Evolutionary conservation across 2,888 invertebrate genomes (phyloP).

Genomic region (Mimas tiliae): DNA sequence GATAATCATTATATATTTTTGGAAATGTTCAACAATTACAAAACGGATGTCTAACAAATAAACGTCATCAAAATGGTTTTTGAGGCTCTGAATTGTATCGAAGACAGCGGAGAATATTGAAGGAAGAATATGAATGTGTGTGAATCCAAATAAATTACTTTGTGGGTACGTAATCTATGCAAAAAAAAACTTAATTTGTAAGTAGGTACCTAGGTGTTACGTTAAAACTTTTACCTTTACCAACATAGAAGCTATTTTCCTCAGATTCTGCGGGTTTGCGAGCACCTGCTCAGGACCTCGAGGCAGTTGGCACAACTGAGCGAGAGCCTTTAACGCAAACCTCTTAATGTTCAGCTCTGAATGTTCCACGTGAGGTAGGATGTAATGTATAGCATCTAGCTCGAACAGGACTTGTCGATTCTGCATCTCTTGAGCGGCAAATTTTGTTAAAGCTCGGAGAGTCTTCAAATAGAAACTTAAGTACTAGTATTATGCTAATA

Average conservation of each 20-base stretch:
- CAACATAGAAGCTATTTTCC: constrained; percentile 69
- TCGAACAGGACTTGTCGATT: constrained; percentile 66
- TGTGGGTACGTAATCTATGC: too few species aligned
- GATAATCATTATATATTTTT: too few species aligned
- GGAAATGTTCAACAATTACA: neutral
- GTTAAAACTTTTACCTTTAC: constrained; percentile 53
- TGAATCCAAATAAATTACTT: too few species aligned
- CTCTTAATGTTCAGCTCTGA: constrained; percentile 70
- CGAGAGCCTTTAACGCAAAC: constrained; percentile 81
- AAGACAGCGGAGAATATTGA: too few species aligned
- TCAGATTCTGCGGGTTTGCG: constrained; percentile 63
- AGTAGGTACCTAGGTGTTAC: neutral
- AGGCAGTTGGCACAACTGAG: constrained; percentile 78
- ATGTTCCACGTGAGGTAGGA: constrained; percentile 70
- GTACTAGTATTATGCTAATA: neutral
- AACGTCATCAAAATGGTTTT: too few species aligned
- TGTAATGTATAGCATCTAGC: constrained; percentile 63
- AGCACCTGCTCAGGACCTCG: constrained; percentile 76
- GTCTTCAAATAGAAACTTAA: constrained; percentile 51
- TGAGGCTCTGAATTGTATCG: too few species aligned
- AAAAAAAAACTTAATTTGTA: neutral
- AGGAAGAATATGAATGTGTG: too few species aligned
- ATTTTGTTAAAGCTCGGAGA: constrained; percentile 75
- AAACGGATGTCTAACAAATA: too few species aligned
- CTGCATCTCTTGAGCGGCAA: constrained; percentile 68